These are phyloP conservation scores for Megalopta genalis DNA, from an alignment of 1,140 invertebrate genomes.

Conservation along the genomic window DNA sequence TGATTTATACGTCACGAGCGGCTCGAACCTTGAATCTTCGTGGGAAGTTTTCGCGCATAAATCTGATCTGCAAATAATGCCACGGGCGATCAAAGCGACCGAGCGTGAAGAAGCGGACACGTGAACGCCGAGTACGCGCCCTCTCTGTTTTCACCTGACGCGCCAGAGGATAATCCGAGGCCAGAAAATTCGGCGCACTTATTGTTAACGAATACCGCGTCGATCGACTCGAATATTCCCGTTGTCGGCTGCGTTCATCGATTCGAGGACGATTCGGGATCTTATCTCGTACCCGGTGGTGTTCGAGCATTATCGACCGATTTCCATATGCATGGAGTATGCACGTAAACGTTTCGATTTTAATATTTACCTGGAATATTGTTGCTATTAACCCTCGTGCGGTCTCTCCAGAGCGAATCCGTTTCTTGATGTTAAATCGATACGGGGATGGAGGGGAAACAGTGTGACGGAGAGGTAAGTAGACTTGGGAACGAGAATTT, in stretches of 20 bases:
- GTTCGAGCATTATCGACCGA: not conserved
- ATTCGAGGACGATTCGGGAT: slow-evolving; percentile 2
- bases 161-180: not conserved
- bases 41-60: slow-evolving; percentile 47
- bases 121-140: not conserved
- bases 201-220: not conserved
- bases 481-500: too few relatives aligned
- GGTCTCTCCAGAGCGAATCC: too few relatives aligned
- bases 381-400: not conserved
- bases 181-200: slow-evolving; percentile 13
- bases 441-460: too few relatives aligned
- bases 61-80: slow-evolving; percentile 42
- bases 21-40: slow-evolving; percentile 43
- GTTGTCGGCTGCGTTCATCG: not conserved
- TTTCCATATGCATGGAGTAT: slow-evolving; percentile 1
- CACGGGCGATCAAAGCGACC: slow-evolving; percentile 35
- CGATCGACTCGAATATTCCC: slow-evolving; percentile 1
- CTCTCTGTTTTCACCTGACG: slow-evolving; percentile 12
- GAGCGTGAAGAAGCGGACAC: slow-evolving; percentile 21
- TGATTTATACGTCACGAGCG: slow-evolving; percentile 45
- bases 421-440: too few relatives aligned
- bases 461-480: too few relatives aligned
- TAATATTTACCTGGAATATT: not conserved
- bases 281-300: not conserved
- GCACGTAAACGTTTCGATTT: not conserved